A percentile compares a stretch with the other conserved stretches of the same genome.
Evolutionary conservation across 2,888 invertebrate species (phyloP).

Genomic region (Buathra laborator): DNA sequence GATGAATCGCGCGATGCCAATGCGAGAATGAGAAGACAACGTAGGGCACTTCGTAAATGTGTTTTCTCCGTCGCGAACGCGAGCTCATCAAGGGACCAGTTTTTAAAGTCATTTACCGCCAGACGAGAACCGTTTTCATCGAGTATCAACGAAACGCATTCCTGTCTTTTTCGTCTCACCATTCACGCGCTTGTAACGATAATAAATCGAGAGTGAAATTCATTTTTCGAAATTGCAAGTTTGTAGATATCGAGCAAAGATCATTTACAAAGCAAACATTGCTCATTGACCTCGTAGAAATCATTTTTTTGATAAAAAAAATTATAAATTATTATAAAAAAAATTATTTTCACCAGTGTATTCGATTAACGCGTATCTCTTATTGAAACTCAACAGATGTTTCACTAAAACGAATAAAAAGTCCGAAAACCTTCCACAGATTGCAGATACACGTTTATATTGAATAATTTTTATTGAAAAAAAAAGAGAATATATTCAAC

Average conservation of each 20-base stretch:
- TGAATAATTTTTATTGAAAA: not conserved
- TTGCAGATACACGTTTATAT: not conserved
- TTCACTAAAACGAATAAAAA: no score
- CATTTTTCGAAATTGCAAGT: constrained; percentile 11
- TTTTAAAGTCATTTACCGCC: constrained; percentile 41
- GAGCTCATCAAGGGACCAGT: constrained; percentile 44
- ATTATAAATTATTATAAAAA: not conserved
- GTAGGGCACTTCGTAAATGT: constrained; percentile 46
- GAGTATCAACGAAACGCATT: not conserved
- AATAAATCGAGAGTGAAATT: constrained; percentile 48
- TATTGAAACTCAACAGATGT: no score
- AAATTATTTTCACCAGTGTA: not conserved
- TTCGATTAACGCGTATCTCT: no score
- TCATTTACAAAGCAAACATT: constrained; percentile 22
- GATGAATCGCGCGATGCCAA: constrained; percentile 37
- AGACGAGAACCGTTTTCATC: constrained; percentile 28
- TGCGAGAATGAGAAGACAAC: constrained; percentile 25
- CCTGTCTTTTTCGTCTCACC: not conserved
- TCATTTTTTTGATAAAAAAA: not conserved
- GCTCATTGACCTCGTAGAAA: not conserved
- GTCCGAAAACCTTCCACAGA: not conserved
- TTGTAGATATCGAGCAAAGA: constrained; percentile 9
- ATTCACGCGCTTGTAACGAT: constrained; percentile 19
- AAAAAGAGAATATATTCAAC: not conserved
- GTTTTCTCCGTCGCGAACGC: constrained; percentile 31